Evolutionary conservation across 2,888 invertebrate genomes (phyloP).

Genomic region (Spisula solida): DNA sequence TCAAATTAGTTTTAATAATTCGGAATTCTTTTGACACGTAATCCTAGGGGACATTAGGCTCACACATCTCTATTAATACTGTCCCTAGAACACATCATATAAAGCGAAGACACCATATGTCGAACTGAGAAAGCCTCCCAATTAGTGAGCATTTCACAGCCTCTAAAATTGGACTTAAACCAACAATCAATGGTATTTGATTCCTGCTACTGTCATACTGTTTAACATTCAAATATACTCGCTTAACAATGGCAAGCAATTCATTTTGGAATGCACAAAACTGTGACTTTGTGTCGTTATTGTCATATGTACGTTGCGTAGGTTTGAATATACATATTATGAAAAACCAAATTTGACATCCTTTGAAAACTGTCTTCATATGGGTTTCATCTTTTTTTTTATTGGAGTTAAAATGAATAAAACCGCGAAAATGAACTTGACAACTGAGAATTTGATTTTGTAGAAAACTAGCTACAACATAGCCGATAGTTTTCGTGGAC

Average conservation of each 20-base stretch:
- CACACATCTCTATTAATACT: slow-evolving; percentile 56
- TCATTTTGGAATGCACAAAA: neutral
- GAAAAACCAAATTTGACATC: too few relatives aligned
- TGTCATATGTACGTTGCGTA: too few relatives aligned
- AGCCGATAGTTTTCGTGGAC: too few relatives aligned
- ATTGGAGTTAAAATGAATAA: too few relatives aligned
- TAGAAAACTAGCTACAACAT: too few relatives aligned
- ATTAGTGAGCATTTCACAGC: slow-evolving; percentile 61
- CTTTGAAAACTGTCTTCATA: too few relatives aligned
- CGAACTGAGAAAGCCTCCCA: slow-evolving; percentile 54
- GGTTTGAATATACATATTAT: too few relatives aligned
- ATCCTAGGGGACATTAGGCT: slow-evolving; percentile 48
- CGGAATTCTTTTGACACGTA: slow-evolving; percentile 65
- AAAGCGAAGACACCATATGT: slow-evolving; percentile 68
- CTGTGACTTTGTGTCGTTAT: too few relatives aligned
- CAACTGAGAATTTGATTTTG: too few relatives aligned
- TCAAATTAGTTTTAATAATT: slow-evolving; percentile 67
- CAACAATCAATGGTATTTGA: slow-evolving; percentile 51
- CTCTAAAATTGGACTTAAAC: slow-evolving; percentile 30
- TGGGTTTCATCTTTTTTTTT: too few relatives aligned
- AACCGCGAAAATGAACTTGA: too few relatives aligned
- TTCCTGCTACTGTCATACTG: slow-evolving; percentile 18
- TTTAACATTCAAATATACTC: neutral
- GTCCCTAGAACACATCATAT: slow-evolving; percentile 29
- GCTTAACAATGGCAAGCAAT: neutral